These are phyloP conservation scores for Muricea muricata DNA, from an alignment of 92 coral and sea anemone species.

Conservation along the genomic window DNA sequence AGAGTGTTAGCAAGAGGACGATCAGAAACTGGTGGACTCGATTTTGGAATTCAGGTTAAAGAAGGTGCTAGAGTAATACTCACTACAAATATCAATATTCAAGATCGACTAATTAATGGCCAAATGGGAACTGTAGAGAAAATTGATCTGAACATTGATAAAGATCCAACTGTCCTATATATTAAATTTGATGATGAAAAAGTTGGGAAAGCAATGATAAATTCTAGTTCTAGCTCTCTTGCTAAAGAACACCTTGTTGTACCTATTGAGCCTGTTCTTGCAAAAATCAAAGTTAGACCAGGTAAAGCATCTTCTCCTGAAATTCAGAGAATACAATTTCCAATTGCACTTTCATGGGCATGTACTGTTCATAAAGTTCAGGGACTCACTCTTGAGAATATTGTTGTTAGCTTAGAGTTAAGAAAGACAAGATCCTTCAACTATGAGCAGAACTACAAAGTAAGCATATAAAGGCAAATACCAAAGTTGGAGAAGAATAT, in stretches of 20 bases:
- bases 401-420: constrained; percentile 65
- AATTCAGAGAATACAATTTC: no score
- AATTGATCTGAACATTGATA: constrained; percentile 40
- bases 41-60: no score
- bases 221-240: constrained; percentile 32
- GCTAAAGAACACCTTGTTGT: constrained; percentile 67
- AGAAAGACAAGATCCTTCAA: constrained; percentile 58
- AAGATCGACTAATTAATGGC: constrained; percentile 63
- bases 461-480: no score
- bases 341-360: no score
- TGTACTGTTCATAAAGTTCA: no score
- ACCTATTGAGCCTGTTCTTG: constrained; percentile 71
- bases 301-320: constrained; percentile 71
- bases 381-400: no score
- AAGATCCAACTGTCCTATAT: constrained; percentile 52
- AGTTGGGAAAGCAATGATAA: constrained; percentile 32
- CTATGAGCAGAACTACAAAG: no score
- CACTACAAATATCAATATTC: no score
- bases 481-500: constrained; percentile 46
- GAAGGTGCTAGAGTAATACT: no score
- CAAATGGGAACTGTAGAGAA: constrained; percentile 72
- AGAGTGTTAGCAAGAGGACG: constrained; percentile 66
- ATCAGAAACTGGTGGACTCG: constrained; percentile 67
- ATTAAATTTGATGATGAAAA: no score
- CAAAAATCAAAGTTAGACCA: constrained; percentile 62